Base-by-base conservation (phyloP, 2,113 vertebrate genomes). In the Phaethornis superciliosus region DNA sequence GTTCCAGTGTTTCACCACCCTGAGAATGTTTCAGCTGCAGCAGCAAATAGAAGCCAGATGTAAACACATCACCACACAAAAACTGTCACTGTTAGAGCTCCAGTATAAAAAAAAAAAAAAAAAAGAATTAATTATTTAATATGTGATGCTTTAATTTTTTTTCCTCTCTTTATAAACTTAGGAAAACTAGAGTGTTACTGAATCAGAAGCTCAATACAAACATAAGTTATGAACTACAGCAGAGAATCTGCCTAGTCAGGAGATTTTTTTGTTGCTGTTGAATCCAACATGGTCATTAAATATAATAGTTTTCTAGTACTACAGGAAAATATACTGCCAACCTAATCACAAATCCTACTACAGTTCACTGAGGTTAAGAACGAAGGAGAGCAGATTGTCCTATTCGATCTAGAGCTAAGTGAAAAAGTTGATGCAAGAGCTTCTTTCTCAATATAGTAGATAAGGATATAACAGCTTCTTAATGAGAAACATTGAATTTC, bases 41-140 rank as follows among this genome's bases (percentile, higher is more conserved):
- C 85, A 91, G 12, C 56, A 85, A 37, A 52, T 92, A 92, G 68
- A 95, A 63, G 52, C 42, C 89, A 94, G 69, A 89, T 79, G 74
- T 72, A 95, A 96, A 93, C 40, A 94, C 28, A 59, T 49, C 68
- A 68, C 37, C 74, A 40, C 46, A 62, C 55, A 85, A 96, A 93
- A 89, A 85, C 33, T 65, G 70, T 70, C 78, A 71, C 59, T 96
- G n/a, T 67, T 80, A 88, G 81, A 88, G 51, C 44, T 44, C 82
- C 70, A 92, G 59, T 81, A 97, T 75, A n/a, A n/a, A n/a, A n/a
- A n/a, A 94, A 96, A 96, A 92, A 92, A 75, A 95, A 93, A 69
- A 96, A 90, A 82, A 87, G 15, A 93, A 63, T n/a, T 86, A 94
- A 97, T 93, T 94, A 85, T 52, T 68, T 76, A 80, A 80, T 46